Evolutionary conservation across 2,797 vertebrate species (phyloP), one percentile per base, ranked within the genome.

Genomic region (Gobio occitaniae): DNA sequence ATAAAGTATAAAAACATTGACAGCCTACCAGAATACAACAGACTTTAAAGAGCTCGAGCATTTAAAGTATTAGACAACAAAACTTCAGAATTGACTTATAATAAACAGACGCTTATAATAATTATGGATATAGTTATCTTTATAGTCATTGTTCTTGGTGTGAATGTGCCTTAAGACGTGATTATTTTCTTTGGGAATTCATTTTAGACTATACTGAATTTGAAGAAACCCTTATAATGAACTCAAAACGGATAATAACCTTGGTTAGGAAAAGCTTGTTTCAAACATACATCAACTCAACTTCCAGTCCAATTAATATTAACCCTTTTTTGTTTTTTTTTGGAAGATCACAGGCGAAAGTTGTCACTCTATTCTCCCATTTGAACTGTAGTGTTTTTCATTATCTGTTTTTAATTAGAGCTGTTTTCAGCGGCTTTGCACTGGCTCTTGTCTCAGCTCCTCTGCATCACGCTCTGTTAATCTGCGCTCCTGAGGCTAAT

Each of bases 401-500:
- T 88, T 85, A 84, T 89, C 88, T 89, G 83, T 88, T 88, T 89
- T 89, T 89, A 89, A 89, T 88, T 87, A 86, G 90, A 41, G 83
- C 82, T 77, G 44, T 80, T 89, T 86, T 83, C 78, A 87, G 87
- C 80, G 50, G 79, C 81, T 69, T 82, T 32, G 52, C 84, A 54
- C 54, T n/a, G 84, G 80, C 71, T 78, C 69, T 85, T 63, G 81
- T 86, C 70, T 77, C 56, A 21, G 82, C 48, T 87, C 84, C 88
- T 82, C 86, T 82, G 76, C 86, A 86, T 81, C 83, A 88, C 85
- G 72, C 71, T 61, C 77, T 86, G 80, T 85, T 93, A 91, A 93
- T 92, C 90, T 91, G 15, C 8, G 89, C 78, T 89, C 91, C 92
- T 88, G 68, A 54, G 90, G 88, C 91, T 94, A 94, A 94, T 94